Base-by-base conservation (phyloP, 2,113 vertebrate genomes). In the Regulus satrapa region DNA sequence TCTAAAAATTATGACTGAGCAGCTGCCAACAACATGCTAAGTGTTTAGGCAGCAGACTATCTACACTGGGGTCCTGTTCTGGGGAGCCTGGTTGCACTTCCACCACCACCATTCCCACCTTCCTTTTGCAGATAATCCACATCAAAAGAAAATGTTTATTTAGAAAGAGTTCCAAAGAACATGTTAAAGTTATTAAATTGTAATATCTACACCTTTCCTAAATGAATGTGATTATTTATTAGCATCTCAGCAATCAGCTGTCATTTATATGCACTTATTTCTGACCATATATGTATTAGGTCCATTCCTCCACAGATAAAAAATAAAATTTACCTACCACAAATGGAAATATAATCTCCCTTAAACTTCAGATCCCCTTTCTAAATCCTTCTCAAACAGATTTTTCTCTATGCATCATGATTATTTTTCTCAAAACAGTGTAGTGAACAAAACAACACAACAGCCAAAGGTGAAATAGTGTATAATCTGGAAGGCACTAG, bases 401-500 rank as follows among this genome's bases (percentile, higher is more conserved):
- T 62, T 96, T 89, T 87, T 82, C 46, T 58, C 10, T 32, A 75
- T 38, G 21, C n/a, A 73, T 61, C 9, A 25, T 46, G 54, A 82
- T 87, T 85, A 40, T 89, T 94, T 93, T 93, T 85, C 58, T 91
- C 74, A 80, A 92, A 97, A 91, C 77, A 73, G 21, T n/a, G 32
- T 32, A 73, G 54, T 20, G 36, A 89, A 79, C 34, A 29, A 93
- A 94, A 67, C 32, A 80, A 59, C 59, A 52, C 45, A 89, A 66
- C 32, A 91, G 45, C 17, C 45, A 76, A 72, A 94, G 71, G 58
- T 62, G 71, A 92, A 97, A 91, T 26, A 51, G 14, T 66, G 51
- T 40, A 73, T 62, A 76, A 82, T 58, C 73, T 49, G 45, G 32
- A 88, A 89, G 40, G 63, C 38, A 80, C 45, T 41, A 36, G 41